Evolutionary conservation across 2,797 vertebrate species (phyloP).

Genomic region (Semotilus atromaculatus): DNA sequence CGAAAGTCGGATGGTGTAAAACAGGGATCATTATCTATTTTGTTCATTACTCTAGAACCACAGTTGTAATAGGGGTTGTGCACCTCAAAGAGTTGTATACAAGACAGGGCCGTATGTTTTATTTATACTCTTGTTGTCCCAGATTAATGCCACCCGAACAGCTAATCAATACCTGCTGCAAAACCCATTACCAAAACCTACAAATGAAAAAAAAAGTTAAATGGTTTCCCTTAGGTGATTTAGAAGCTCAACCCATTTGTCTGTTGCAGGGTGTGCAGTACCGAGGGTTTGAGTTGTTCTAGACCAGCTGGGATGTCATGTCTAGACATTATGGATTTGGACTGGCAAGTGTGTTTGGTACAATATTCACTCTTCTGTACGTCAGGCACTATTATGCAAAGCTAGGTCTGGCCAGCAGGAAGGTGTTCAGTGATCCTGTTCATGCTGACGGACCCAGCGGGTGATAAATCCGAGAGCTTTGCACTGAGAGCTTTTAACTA

Average conservation of each 20-base stretch:
- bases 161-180: slow-evolving; percentile 60
- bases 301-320: background rate
- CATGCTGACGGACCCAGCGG: background rate
- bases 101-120: slow-evolving; percentile 36
- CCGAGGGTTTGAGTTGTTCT: background rate
- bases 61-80: slow-evolving; percentile 21
- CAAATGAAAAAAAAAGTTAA: slow-evolving; percentile 41
- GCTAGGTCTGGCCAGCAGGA: slow-evolving; percentile 9
- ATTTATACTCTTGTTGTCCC: slow-evolving; percentile 50
- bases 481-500: slow-evolving; percentile 31
- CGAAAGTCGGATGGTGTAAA: background rate
- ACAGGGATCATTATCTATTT: slow-evolving; percentile 29
- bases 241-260: slow-evolving; percentile 44
- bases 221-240: slow-evolving; percentile 30
- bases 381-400: slow-evolving; percentile 10
- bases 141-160: slow-evolving; percentile 44
- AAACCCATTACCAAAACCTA: slow-evolving; percentile 52
- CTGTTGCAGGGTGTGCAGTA: slow-evolving; percentile 6
- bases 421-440: slow-evolving; percentile 3
- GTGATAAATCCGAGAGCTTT: slow-evolving; percentile 3
- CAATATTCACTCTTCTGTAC: slow-evolving; percentile 28
- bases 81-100: slow-evolving; percentile 19
- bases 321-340: slow-evolving; percentile 2
- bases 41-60: slow-evolving; percentile 12
- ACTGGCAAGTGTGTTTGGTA: slow-evolving; percentile 4